phyloP scores from a whole-genome alignment of 2,113 vertebrate genomes.

The Rana temporaria region DNA sequence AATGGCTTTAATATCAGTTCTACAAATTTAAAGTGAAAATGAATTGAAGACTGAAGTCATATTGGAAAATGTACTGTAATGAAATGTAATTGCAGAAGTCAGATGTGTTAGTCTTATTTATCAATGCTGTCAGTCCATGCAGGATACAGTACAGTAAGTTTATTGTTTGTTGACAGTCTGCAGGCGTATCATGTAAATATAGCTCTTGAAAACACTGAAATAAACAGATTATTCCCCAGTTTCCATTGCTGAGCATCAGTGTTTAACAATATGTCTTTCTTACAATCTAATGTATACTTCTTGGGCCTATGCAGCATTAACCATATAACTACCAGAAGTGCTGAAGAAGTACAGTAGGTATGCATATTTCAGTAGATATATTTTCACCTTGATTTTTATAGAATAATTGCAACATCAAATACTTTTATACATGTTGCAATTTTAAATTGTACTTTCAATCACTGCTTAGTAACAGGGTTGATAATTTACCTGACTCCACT shows the following conservation, averaged over 20 bases:
- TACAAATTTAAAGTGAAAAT: not conserved
- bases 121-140: not conserved
- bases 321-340: no score
- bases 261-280: not conserved
- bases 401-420: no score
- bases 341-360: no score
- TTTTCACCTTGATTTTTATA: no score
- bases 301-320: not conserved
- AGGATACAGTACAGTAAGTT: not conserved
- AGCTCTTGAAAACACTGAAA: conserved; percentile 16
- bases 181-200: conserved; percentile 20
- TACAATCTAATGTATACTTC: not conserved
- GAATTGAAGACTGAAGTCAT: no score
- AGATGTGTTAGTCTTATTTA: conserved; percentile 4
- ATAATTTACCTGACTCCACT: no score
- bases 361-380: no score
- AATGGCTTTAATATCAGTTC: no score
- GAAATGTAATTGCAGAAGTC: not conserved
- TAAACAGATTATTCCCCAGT: conserved; percentile 47
- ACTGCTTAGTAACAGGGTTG: no score
- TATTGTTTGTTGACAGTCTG: conserved; percentile 40
- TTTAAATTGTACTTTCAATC: no score
- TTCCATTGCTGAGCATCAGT: conserved; percentile 39
- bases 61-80: not conserved
- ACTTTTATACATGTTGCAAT: no score